phyloP scores from a whole-genome alignment of 2,888 invertebrate genomes.

The Athalia rosae region DNA sequence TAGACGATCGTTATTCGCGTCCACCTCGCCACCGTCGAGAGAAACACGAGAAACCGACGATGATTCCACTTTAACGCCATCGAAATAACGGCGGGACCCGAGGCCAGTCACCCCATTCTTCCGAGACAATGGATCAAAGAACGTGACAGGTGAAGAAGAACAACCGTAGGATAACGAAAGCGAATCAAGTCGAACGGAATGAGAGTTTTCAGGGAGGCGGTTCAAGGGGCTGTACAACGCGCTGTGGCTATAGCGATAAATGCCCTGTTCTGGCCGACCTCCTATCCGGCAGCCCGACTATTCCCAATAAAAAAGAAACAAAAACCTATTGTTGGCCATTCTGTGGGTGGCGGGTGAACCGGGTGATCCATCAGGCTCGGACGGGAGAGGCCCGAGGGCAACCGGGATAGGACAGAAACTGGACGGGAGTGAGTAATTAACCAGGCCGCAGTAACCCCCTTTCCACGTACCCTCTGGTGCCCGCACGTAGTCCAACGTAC shows the following conservation, averaged over 20 bases:
- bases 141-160: conserved; percentile 62
- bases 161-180: conserved; percentile 56
- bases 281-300: conserved; percentile 58
- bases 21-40: no score
- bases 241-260: conserved; percentile 64
- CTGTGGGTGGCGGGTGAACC: conserved; percentile 69
- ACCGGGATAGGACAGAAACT: conserved; percentile 59
- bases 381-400: conserved; percentile 66
- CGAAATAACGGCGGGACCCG: not conserved
- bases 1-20: no score
- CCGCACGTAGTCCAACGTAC: conserved; percentile 45
- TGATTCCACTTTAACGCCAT: no score
- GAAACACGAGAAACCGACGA: no score
- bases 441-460: conserved; percentile 64
- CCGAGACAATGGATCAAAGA: conserved; percentile 59
- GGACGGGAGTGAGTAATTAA: conserved; percentile 71
- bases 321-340: conserved; percentile 71
- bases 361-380: conserved; percentile 71
- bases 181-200: conserved; percentile 60
- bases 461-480: conserved; percentile 41
- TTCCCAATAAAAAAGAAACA: conserved; percentile 70
- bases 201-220: conserved; percentile 49
- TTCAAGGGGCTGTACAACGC: conserved; percentile 49
- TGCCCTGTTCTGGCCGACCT: conserved; percentile 64
- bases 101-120: not conserved